Base-by-base conservation (phyloP, 2,888 invertebrate species). In the Oeneis ivallda region DNA sequence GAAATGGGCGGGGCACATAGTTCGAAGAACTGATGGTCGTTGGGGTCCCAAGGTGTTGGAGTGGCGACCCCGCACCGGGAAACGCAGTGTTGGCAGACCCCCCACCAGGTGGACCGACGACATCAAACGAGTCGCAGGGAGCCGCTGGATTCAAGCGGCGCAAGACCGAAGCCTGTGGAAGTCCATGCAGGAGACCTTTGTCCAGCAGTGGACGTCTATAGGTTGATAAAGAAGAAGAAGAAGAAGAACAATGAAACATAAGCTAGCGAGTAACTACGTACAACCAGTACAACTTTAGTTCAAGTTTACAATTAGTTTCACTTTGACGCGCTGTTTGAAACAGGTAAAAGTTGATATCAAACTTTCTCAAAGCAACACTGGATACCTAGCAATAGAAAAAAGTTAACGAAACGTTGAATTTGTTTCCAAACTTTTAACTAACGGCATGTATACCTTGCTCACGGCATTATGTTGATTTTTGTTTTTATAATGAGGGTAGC, bases 391-490 rank as follows among this genome's bases (percentile, higher is more conserved):
- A 47, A 34, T 58, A 47, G 45, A 57, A 57, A 47, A 56, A 41
- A 39, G 39, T 39, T 56, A 8, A 11, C 39, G 9, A 34, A 53
- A 56, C 37, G 17, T 37, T 39, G 3, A 15, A 54, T 54, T 39
- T 54, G 54, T 54, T 53, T 34, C 15, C 1, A 17, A 56, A 56
- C 54, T 56, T 56, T 56, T 56, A 56, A 56, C 54, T 39, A 56
- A 17, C 17, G 15, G 4, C n/a, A 37, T 41, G 5, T 41, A n/a
- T 11, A 54, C 39, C 34, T 53, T 34, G 8, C 4, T 53, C 34
- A 34, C n/a, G 34, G 15, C 50, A 2, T n/a, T n/a, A 15, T 13
- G 19, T 50, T 50, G 13, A 13, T 53, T 52, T 53, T 53, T 34
- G n/a, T 53, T 53, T 11, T n/a, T 34, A 34, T 52, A 53, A 53